Base-by-base conservation (phyloP, 2,113 vertebrate species). In the Daphoenositta chrysoptera region DNA sequence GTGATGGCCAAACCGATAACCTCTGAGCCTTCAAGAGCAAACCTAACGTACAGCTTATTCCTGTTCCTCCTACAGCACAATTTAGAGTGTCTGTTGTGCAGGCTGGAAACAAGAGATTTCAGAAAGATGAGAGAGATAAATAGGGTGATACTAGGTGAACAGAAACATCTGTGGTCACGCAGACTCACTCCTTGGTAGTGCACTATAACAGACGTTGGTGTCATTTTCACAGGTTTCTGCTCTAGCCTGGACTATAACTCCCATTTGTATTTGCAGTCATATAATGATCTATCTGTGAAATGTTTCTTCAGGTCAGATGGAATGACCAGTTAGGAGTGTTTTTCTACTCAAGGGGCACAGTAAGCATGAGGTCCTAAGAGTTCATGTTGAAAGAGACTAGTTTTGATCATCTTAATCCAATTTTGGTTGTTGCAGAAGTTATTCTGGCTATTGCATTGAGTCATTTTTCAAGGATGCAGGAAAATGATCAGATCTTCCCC, bases 1-100 rank as follows among this genome's bases (percentile, higher is more conserved):
- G 93, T 83, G 95, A 95, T 94, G 96, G 88, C 70, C 47, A 5
- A 69, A 58, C n/a, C 0, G 68, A 97, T 97, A 95, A 96, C 83
- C 91, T 94, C 80, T 56, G 80, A 91, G 87, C 51, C 71, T 84
- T 82, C 83, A 73, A 65, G 76, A 81, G 73, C 64, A 92, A 86
- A 57, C 53, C 68, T 44, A 72, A 40, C 1, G 2, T 76, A 92
- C 64, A 54, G 40, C 42, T 86, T 83, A 65, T 45, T 95, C 44
- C 37, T 86, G 35, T 50, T 86, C 26, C 30, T 58, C 22, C 11
- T 28, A 56, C 73, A 48, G 78, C 42, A 64, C 58, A 44, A 11
- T 40, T 83, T 58, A 89, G 61, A 61, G 82, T 56, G 51, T 57
- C 39, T 50, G 35, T 44, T 82, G 48, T 68, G 35, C 40, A 57